A percentile compares a stretch with the other conserved stretches of the same genome.
phyloP scores from a whole-genome alignment of 2,113 vertebrate genomes.

The Athene cunicularia region DNA sequence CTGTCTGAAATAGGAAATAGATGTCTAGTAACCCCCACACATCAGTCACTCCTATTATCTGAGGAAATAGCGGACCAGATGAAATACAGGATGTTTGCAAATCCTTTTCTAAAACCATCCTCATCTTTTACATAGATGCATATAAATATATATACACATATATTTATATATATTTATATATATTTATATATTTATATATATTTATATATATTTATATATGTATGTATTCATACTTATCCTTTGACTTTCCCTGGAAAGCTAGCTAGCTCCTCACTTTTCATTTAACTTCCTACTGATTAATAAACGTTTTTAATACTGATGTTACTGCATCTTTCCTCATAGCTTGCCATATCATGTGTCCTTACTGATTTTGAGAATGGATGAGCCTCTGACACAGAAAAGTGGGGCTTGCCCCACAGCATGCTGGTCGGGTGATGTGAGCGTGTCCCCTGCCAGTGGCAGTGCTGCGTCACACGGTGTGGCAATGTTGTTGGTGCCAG shows the following conservation, averaged over 20 bases:
- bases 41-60: background rate
- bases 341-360: fast-evolving
- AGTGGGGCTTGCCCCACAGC: fast-evolving
- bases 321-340: background rate
- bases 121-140: background rate
- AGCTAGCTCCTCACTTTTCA: background rate
- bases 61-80: background rate
- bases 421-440: fast-evolving
- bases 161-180: too few species aligned
- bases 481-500: background rate
- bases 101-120: background rate
- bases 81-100: background rate
- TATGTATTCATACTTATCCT: background rate
- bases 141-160: background rate
- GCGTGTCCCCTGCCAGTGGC: fast-evolving
- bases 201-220: too few species aligned
- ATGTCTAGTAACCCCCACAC: background rate
- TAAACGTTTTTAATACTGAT: background rate
- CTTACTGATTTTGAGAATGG: background rate
- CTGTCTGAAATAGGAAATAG: conserved; percentile 34
- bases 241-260: background rate
- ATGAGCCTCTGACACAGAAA: background rate
- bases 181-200: too few species aligned
- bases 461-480: fast-evolving
- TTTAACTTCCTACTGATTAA: background rate